Conservation (phyloP, 2,888 invertebrate species). For the Miltochrista miniata region DNA sequence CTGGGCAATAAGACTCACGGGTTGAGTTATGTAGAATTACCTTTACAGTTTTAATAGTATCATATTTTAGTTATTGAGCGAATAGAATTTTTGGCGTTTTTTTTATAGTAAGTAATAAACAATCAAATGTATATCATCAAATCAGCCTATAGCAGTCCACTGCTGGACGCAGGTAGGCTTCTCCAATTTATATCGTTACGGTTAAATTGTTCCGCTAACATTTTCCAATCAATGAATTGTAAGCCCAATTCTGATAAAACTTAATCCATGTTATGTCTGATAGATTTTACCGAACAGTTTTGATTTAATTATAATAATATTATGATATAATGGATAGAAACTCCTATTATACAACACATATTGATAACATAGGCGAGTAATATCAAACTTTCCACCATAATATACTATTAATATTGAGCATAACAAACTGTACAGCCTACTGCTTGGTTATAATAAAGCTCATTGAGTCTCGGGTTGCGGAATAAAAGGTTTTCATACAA, state of each 20-base stretch:
- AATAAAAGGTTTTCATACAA: constrained; percentile 9
- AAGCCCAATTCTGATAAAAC: no score
- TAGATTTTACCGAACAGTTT: background rate
- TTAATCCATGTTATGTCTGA: background rate
- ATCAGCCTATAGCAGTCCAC: no score
- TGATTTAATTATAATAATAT: background rate
- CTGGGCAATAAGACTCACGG: background rate
- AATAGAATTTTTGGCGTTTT: no score
- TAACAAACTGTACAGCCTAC: constrained; percentile 1
- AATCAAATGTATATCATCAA: no score
- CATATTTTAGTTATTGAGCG: no score
- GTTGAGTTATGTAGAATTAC: background rate
- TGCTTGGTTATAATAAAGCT: constrained; percentile 1
- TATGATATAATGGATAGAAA: no score
- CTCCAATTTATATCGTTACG: no score
- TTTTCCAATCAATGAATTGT: no score
- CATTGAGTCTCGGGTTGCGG: constrained; percentile 1
- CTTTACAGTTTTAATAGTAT: no score
- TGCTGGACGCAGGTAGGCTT: no score
- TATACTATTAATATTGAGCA: background rate
- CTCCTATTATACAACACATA: background rate
- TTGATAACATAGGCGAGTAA: background rate
- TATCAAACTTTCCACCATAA: background rate
- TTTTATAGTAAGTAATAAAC: no score
- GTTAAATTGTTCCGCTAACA: no score